Percentiles rank a stretch among this genome's conserved stretches.
These are phyloP conservation scores for Aldabrachelys gigantea DNA, from an alignment of 2,113 vertebrate species.

Conservation along the genomic window DNA sequence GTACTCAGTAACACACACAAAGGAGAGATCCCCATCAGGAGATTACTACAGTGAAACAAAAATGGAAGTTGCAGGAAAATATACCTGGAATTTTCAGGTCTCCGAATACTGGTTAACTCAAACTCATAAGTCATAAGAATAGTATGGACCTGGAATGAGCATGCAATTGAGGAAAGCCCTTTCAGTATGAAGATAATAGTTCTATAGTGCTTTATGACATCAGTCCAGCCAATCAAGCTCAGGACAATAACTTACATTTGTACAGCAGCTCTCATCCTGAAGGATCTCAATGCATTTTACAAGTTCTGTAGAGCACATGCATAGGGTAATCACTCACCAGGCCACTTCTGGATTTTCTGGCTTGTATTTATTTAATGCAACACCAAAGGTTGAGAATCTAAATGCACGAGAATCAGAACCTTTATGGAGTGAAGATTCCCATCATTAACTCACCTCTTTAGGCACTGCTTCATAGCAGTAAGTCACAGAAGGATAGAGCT, in stretches of 20 bases:
- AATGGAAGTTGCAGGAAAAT: neutral
- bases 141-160: accelerated
- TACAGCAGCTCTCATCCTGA: neutral
- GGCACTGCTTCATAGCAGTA: neutral
- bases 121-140: neutral
- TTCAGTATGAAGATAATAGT: neutral
- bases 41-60: neutral
- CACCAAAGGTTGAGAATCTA: neutral
- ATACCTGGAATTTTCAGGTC: neutral
- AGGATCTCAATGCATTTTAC: neutral
- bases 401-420: neutral
- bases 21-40: neutral
- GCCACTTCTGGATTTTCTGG: neutral
- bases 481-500: neutral
- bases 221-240: neutral
- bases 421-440: neutral
- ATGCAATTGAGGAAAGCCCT: neutral
- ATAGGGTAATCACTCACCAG: neutral
- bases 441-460: neutral
- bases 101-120: neutral
- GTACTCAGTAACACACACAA: neutral
- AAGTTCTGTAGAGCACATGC: neutral
- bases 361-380: neutral
- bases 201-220: neutral
- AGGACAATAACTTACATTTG: neutral